Evolutionary conservation across 2,888 invertebrate species (phyloP).

Genomic region (Altica lythri): DNA sequence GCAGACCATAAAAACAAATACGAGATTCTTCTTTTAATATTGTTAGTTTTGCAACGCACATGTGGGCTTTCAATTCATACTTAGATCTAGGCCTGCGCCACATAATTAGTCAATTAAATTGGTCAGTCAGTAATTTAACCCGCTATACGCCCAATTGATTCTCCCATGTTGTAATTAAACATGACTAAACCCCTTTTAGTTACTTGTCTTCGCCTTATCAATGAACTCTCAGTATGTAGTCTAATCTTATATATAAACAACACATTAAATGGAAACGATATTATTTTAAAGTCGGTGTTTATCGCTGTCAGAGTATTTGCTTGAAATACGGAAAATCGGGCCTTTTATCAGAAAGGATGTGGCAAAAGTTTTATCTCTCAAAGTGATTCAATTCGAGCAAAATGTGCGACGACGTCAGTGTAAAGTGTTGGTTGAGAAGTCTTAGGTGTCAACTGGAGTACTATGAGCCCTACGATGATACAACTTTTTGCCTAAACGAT

Average conservation of each 20-base stretch:
- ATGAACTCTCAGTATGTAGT: conserved; percentile 29
- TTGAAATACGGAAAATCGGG: conserved; percentile 31
- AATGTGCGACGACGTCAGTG: conserved; percentile 43
- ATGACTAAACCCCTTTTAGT: conserved; percentile 37
- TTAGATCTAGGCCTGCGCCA: conserved; percentile 25
- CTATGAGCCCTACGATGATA: conserved; percentile 47
- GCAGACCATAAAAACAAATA: conserved; percentile 25
- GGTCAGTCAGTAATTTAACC: conserved; percentile 27
- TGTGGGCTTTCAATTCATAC: conserved; percentile 32
- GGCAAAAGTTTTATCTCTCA: conserved; percentile 33
- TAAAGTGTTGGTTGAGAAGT: conserved; percentile 50
- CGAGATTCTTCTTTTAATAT: conserved; percentile 12
- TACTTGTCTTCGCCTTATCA: conserved; percentile 36
- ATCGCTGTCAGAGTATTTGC: conserved; percentile 26
- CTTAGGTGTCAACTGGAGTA: conserved; percentile 48
- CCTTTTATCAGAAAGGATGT: conserved; percentile 37
- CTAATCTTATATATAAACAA: conserved; percentile 22
- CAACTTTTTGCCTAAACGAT: conserved; percentile 22
- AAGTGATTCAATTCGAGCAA: conserved; percentile 28
- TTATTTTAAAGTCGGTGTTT: conserved; percentile 23
- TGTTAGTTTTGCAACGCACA: conserved; percentile 29
- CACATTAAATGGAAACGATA: conserved; percentile 24
- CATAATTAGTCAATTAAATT: conserved; percentile 35
- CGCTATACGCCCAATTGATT: conserved; percentile 39
- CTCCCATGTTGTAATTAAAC: conserved; percentile 33